Conservation (phyloP, 2,113 vertebrate genomes). For the Bombycilla garrulus region DNA sequence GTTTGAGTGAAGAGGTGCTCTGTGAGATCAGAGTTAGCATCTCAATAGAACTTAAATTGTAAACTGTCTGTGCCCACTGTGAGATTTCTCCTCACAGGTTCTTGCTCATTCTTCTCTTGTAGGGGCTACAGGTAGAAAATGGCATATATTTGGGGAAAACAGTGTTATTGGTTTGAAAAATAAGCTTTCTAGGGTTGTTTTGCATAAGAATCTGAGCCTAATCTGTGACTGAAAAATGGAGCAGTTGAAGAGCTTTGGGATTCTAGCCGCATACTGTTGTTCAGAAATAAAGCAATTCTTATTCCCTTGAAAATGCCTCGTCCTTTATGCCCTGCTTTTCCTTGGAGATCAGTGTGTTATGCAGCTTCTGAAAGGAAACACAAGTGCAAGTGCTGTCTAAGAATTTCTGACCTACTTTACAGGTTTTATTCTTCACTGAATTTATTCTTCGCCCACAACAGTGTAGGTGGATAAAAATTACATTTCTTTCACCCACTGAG, state of each 20-base stretch:
- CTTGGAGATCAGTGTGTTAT: not conserved
- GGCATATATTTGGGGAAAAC: not conserved
- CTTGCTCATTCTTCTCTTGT: not conserved
- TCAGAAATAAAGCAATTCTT: not conserved
- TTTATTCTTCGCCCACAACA: not conserved
- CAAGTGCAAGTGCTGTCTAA: not conserved
- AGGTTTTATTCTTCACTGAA: not conserved
- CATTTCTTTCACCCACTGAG: accelerated
- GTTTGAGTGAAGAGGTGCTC: not conserved
- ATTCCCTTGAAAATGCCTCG: not conserved
- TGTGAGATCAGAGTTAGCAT: not conserved
- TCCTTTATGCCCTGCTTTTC: not conserved
- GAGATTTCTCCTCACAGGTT: not conserved
- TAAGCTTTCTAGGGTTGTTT: not conserved
- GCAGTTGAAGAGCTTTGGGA: not conserved
- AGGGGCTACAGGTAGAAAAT: not conserved
- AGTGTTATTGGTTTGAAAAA: not conserved
- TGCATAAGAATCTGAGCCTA: not conserved
- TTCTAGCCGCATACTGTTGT: not conserved
- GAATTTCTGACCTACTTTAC: conserved; percentile 33
- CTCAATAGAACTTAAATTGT: not conserved
- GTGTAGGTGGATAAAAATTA: not conserved
- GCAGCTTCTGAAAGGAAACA: not conserved
- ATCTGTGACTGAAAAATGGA: not conserved
- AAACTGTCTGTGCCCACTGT: not conserved